Conservation (phyloP, 1,140 invertebrate genomes). For the Batillaria attramentaria region DNA sequence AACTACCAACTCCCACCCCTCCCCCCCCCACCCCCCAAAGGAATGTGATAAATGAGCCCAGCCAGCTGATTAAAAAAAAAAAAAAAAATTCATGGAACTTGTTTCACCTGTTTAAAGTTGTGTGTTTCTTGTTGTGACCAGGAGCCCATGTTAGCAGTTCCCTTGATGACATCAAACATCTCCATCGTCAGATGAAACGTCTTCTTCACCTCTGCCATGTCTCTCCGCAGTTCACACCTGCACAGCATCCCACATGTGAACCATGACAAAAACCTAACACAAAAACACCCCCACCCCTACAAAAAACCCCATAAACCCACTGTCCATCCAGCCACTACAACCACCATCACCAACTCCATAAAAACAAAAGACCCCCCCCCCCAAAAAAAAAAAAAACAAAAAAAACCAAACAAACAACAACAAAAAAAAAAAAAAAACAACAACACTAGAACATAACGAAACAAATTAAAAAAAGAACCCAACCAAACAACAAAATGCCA, state of each 20-base stretch:
- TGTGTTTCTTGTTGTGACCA: constrained; percentile 25
- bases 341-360: neutral
- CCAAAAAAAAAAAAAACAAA: constrained; percentile 2
- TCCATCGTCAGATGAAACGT: constrained; percentile 10
- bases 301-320: too few species aligned
- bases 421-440: neutral
- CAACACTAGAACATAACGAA: neutral
- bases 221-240: constrained; percentile 5
- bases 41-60: too few species aligned
- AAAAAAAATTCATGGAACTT: neutral
- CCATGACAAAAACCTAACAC: neutral
- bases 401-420: neutral
- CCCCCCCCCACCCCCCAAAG: too few species aligned
- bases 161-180: constrained; percentile 23
- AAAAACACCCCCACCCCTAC: too few species aligned
- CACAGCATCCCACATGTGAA: neutral
- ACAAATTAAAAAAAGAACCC: neutral
- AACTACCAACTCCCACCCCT: too few species aligned
- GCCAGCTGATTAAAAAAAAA: too few species aligned
- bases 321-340: too few species aligned
- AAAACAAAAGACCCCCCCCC: too few species aligned
- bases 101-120: constrained; percentile 27
- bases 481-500: neutral
- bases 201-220: constrained; percentile 12
- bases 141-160: constrained; percentile 5